Evolutionary conservation across 2,888 invertebrate genomes (phyloP).

Genomic region (Hypolimnas misippus): DNA sequence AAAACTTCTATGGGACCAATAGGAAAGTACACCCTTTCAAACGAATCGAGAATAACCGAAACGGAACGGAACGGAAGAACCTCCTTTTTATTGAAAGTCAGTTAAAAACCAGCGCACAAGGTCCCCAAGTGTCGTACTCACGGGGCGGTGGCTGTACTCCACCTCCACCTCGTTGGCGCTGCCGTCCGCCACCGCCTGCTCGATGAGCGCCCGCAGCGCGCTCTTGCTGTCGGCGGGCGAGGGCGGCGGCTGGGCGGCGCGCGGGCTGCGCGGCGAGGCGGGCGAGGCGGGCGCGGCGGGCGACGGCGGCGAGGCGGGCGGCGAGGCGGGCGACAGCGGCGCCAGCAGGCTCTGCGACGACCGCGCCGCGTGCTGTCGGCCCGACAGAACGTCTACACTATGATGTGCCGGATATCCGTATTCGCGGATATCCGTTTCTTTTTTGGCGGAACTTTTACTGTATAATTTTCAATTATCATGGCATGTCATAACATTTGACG

Average conservation of each 20-base stretch:
- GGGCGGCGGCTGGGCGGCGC: background rate
- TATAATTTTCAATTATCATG: no score
- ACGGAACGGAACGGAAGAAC: no score
- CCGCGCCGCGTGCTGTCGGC: slow-evolving; percentile 52
- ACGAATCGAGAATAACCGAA: no score
- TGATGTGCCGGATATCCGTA: no score
- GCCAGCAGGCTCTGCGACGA: slow-evolving; percentile 69
- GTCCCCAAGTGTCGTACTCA: background rate
- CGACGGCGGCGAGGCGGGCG: background rate
- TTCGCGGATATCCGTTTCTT: background rate
- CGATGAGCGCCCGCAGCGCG: slow-evolving; percentile 10
- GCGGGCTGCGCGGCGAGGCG: slow-evolving; percentile 53
- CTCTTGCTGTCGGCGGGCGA: background rate
- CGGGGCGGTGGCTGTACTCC: slow-evolving; percentile 14
- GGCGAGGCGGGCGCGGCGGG: slow-evolving; percentile 58
- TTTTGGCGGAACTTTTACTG: no score
- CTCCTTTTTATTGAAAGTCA: no score
- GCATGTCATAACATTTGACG: background rate
- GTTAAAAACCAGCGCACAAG: no score
- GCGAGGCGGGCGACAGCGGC: slow-evolving; percentile 50
- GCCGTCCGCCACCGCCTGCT: slow-evolving; percentile 15
- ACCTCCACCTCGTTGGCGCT: slow-evolving; percentile 16
- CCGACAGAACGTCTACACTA: no score
- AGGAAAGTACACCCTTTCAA: no score
- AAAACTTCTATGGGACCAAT: no score